Evolutionary conservation across 2,797 vertebrate species (phyloP).

Genomic region (Arnoldichthys spilopterus): DNA sequence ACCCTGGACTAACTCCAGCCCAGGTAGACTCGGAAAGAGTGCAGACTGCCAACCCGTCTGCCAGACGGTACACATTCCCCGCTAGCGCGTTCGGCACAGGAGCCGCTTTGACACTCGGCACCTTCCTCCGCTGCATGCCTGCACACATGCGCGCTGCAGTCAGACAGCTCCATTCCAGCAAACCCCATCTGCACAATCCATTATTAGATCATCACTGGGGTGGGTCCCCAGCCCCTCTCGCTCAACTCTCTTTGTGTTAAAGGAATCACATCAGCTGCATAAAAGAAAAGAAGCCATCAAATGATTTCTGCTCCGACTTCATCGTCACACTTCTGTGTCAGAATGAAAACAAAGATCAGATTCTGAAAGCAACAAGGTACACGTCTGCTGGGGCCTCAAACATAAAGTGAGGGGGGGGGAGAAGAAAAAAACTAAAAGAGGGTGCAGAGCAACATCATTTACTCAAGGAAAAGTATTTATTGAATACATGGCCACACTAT

Average conservation of each 20-base stretch:
- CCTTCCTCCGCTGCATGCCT: slow-evolving; percentile 54
- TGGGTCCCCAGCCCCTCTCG: slow-evolving; percentile 59
- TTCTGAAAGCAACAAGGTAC: slow-evolving; percentile 3
- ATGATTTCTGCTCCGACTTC: slow-evolving; percentile 20
- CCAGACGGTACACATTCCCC: slow-evolving; percentile 78
- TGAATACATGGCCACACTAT: neutral
- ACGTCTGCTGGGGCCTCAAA: slow-evolving; percentile 2
- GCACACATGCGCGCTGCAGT: slow-evolving; percentile 63
- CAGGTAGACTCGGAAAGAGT: slow-evolving; percentile 78
- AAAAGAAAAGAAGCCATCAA: slow-evolving; percentile 31
- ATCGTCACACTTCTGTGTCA: neutral
- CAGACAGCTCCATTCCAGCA: slow-evolving; percentile 69
- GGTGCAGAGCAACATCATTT: neutral
- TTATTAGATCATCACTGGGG: slow-evolving; percentile 74
- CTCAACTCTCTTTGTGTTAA: slow-evolving; percentile 38
- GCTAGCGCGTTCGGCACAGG: slow-evolving; percentile 77
- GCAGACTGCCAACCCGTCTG: slow-evolving; percentile 78
- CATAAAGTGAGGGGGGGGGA: neutral
- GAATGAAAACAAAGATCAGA: slow-evolving; percentile 12
- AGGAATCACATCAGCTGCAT: slow-evolving; percentile 30
- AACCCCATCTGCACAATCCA: slow-evolving; percentile 79
- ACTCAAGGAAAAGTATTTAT: neutral
- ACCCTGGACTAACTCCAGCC: slow-evolving; percentile 82
- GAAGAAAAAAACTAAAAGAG: neutral
- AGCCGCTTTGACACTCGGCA: slow-evolving; percentile 79